phyloP scores from a whole-genome alignment of 1,140 invertebrate genomes.

The Sesamia nonagrioides region DNA sequence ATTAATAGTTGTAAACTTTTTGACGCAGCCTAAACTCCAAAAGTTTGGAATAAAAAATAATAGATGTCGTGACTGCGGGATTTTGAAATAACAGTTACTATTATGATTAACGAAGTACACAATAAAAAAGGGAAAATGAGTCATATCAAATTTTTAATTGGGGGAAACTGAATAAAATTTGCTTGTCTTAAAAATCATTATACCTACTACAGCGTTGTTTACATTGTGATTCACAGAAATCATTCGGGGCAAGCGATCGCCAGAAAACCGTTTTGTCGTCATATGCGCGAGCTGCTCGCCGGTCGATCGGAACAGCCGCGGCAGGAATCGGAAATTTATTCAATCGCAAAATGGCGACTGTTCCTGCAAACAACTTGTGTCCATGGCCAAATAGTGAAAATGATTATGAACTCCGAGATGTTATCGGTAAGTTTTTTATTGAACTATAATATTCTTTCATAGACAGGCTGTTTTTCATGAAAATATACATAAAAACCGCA shows the following conservation, averaged over 20 bases:
- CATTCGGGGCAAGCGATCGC: conserved; percentile 70
- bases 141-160: background rate
- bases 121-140: no score
- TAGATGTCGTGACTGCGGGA: conserved; percentile 18
- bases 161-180: background rate
- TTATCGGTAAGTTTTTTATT: conserved; percentile 92
- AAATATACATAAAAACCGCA: background rate
- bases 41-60: background rate
- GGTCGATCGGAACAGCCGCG: conserved; percentile 80
- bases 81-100: background rate
- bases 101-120: no score
- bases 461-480: background rate
- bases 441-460: background rate
- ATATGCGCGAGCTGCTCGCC: conserved; percentile 82
- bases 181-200: background rate
- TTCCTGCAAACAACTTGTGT: conserved; percentile 88
- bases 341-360: conserved; percentile 91
- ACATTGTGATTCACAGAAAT: conserved; percentile 61
- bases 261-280: conserved; percentile 70
- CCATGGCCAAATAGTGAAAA: conserved; percentile 97
- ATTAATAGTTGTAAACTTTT: background rate
- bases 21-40: background rate
- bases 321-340: conserved; percentile 88
- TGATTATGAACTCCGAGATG: conserved; percentile 97
- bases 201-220: background rate